Evolutionary conservation across 2,797 vertebrate genomes (phyloP).

Genomic region (Echiichthys vipera): DNA sequence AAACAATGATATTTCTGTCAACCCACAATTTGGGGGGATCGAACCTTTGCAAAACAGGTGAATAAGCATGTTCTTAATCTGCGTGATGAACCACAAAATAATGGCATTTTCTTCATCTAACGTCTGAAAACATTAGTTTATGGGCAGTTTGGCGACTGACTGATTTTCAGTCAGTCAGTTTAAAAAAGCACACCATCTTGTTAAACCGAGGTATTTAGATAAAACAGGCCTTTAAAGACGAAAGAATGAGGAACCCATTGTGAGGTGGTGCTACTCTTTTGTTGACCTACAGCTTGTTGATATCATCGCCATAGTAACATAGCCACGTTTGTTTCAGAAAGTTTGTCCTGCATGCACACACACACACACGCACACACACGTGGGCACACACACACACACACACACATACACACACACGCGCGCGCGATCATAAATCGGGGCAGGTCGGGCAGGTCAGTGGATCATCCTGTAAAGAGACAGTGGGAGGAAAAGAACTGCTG

Average conservation of each 20-base stretch:
- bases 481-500: slow-evolving; percentile 1
- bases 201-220: neutral
- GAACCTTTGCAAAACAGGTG: neutral
- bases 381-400: neutral
- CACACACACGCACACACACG: neutral
- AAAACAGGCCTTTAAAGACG: neutral
- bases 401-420: neutral
- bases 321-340: slow-evolving; percentile 22
- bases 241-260: neutral
- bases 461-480: neutral
- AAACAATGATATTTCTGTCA: neutral
- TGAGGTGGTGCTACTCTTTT: neutral
- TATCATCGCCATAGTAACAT: slow-evolving; percentile 31
- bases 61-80: neutral
- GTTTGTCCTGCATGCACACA: neutral
- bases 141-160: neutral
- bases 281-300: slow-evolving; percentile 26
- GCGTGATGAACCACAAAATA: neutral
- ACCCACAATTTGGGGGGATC: neutral
- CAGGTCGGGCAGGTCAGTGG: neutral
- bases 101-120: neutral
- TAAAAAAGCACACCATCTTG: neutral
- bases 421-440: too few species aligned
- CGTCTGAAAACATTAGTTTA: too few species aligned
- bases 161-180: neutral